Conservation (phyloP, 2,888 invertebrate genomes). For the Drosophila mercatorum region DNA sequence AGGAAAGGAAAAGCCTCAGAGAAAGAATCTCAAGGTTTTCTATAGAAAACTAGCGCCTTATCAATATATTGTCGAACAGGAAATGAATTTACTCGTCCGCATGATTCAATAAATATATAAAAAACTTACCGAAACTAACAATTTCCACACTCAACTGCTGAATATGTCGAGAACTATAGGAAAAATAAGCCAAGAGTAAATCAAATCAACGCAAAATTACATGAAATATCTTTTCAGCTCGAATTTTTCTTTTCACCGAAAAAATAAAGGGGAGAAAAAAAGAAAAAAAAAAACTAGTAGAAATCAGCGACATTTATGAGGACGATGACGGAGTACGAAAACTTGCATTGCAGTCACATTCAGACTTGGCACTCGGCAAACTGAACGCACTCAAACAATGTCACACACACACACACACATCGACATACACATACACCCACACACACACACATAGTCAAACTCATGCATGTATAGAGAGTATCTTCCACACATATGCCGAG, state of each 20-base stretch:
- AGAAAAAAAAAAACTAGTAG: conserved; percentile 7
- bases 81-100: conserved; percentile 1
- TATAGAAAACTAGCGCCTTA: background rate
- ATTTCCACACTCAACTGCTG: conserved; percentile 10
- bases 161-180: conserved; percentile 6
- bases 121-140: background rate
- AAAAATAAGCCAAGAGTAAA: conserved; percentile 30
- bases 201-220: conserved; percentile 41
- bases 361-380: conserved; percentile 32
- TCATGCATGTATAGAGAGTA: background rate
- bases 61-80: background rate
- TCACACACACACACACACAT: conserved; percentile 26
- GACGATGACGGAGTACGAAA: conserved; percentile 48
- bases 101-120: conserved; percentile 3
- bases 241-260: conserved; percentile 11
- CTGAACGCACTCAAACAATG: conserved; percentile 45
- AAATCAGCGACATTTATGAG: conserved; percentile 64
- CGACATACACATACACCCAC: conserved; percentile 19
- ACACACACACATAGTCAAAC: conserved; percentile 10
- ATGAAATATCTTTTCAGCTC: conserved; percentile 31
- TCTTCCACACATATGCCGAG: conserved; percentile 19
- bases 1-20: background rate
- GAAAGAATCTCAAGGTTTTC: background rate
- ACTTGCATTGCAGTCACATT: conserved; percentile 57
- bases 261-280: conserved; percentile 1